A percentile compares a stretch with the other conserved stretches of the same genome.
These are phyloP conservation scores for Rhagologus leucostigma DNA, from an alignment of 2,113 vertebrate species.

Conservation along the genomic window DNA sequence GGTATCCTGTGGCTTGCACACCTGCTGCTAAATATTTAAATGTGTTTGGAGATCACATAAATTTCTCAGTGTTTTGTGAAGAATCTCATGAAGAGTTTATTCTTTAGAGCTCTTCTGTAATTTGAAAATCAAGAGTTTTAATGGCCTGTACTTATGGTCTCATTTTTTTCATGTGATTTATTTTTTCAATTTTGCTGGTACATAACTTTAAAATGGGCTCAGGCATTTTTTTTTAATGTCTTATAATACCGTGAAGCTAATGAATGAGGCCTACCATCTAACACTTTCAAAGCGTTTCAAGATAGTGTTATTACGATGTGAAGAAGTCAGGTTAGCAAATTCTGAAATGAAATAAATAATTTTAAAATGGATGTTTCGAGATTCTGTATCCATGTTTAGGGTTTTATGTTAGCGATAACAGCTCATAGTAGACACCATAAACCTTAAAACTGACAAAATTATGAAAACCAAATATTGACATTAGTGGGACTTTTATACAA, in stretches of 20 bases:
- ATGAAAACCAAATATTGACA: background rate
- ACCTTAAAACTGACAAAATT: background rate
- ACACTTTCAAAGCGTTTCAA: background rate
- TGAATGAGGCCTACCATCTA: background rate
- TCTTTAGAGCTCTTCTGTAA: background rate
- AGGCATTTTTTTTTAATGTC: background rate
- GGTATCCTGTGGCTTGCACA: slow-evolving; percentile 55
- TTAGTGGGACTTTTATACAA: background rate
- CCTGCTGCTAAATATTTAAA: slow-evolving; percentile 62
- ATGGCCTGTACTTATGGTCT: background rate
- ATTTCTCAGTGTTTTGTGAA: slow-evolving; percentile 32
- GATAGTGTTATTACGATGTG: accelerated
- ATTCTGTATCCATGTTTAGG: background rate
- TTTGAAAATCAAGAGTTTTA: slow-evolving; percentile 34
- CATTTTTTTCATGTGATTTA: background rate
- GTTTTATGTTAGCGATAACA: background rate
- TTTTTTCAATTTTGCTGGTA: background rate
- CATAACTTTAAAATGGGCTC: background rate
- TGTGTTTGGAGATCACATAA: slow-evolving; percentile 38
- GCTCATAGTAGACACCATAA: background rate
- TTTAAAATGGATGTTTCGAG: background rate
- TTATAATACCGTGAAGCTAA: background rate
- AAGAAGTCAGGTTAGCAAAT: background rate
- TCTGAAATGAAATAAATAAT: background rate
- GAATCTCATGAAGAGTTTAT: slow-evolving; percentile 24